Conservation (phyloP, 2,888 invertebrate species). For the Ptychoptera contaminata region DNA sequence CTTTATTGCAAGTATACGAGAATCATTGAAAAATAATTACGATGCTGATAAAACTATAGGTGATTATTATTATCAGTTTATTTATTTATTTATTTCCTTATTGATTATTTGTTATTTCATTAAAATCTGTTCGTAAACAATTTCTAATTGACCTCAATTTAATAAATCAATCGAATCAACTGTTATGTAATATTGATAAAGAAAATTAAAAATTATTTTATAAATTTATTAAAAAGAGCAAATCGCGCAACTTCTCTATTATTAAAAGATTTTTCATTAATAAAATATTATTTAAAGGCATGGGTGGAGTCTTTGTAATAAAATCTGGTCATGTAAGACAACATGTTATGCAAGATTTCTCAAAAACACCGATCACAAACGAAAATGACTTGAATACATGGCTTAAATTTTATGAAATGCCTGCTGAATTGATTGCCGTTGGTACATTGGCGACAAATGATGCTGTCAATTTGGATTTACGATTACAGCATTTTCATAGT, state of each 20-base stretch:
- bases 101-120: background rate
- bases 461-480: constrained; percentile 71
- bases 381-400: constrained; percentile 68
- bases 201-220: too few relatives aligned
- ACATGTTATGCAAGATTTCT: constrained; percentile 96
- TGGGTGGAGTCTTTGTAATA: constrained; percentile 81
- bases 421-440: constrained; percentile 73
- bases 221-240: too few relatives aligned
- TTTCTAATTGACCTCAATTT: too few relatives aligned
- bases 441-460: constrained; percentile 79
- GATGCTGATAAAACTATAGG: constrained; percentile 45
- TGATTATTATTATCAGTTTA: constrained; percentile 32
- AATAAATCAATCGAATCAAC: too few relatives aligned
- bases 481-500: constrained; percentile 94
- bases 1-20: constrained; percentile 65
- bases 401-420: constrained; percentile 84
- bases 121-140: too few relatives aligned
- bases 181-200: too few relatives aligned
- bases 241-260: too few relatives aligned
- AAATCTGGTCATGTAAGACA: constrained; percentile 69
- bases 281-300: constrained; percentile 32
- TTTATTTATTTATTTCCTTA: background rate
- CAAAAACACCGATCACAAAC: constrained; percentile 48
- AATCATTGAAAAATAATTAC: constrained; percentile 48
- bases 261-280: too few relatives aligned